Evolutionary conservation across 2,797 vertebrate species (phyloP).

Genomic region (Knipowitschia caucasica): DNA sequence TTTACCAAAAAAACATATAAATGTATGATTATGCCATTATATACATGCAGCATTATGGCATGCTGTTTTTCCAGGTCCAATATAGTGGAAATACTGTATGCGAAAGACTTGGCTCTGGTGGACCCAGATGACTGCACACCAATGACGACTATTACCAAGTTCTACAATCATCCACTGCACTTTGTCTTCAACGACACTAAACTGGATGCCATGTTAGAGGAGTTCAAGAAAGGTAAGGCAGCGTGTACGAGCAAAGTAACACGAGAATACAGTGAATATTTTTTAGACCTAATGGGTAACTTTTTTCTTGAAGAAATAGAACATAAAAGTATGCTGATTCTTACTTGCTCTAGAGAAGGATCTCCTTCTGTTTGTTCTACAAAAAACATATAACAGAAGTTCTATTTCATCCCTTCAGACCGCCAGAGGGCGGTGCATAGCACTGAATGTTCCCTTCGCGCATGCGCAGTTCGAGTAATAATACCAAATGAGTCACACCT

Average conservation of each 20-base stretch:
- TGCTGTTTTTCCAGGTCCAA: constrained; percentile 72
- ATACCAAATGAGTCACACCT: too few relatives aligned
- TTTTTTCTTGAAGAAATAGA: too few relatives aligned
- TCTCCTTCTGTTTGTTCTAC: too few relatives aligned
- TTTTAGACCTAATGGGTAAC: too few relatives aligned
- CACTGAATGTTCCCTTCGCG: too few relatives aligned
- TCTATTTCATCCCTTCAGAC: too few relatives aligned
- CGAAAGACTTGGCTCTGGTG: constrained; percentile 87
- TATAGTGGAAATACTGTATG: constrained; percentile 88
- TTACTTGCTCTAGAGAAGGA: too few relatives aligned
- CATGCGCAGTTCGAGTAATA: too few relatives aligned
- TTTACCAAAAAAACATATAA: not conserved
- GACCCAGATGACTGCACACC: constrained; percentile 89
- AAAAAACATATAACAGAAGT: too few relatives aligned
- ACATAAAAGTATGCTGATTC: too few relatives aligned
- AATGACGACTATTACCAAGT: constrained; percentile 90
- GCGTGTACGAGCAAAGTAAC: not conserved
- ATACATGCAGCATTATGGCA: not conserved
- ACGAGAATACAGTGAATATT: not conserved
- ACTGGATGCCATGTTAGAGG: constrained; percentile 89
- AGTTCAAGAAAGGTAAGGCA: constrained; percentile 84
- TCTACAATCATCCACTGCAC: constrained; percentile 92
- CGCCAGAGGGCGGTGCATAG: too few relatives aligned
- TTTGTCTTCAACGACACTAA: constrained; percentile 94
- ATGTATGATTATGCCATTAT: not conserved